These are phyloP conservation scores for Trachemys scripta DNA, from an alignment of 2,113 vertebrate species.

Conservation along the genomic window DNA sequence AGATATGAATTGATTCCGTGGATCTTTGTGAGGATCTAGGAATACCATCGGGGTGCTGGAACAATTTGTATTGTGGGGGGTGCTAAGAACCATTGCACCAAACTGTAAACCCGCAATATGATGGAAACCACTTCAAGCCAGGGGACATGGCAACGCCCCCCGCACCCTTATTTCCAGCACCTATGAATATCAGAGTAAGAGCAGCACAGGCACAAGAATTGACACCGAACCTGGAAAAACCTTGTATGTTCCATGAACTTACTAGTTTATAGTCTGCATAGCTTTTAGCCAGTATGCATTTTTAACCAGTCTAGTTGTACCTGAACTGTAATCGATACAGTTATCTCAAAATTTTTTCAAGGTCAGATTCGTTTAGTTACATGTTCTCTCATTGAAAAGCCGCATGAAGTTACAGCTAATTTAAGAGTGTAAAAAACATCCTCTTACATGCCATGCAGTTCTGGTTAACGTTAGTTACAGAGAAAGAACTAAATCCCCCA, in stretches of 20 bases:
- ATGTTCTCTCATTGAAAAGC: slow-evolving; percentile 27
- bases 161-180: no score
- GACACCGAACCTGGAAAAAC: background rate
- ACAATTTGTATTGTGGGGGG: no score
- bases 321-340: slow-evolving; percentile 11
- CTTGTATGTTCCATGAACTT: background rate
- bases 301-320: background rate
- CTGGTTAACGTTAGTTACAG: background rate
- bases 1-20: background rate
- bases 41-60: background rate
- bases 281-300: background rate
- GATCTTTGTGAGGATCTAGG: background rate
- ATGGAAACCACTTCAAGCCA: no score
- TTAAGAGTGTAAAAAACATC: slow-evolving; percentile 39
- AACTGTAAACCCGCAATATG: no score
- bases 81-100: no score
- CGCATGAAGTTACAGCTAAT: slow-evolving; percentile 51
- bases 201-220: background rate
- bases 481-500: slow-evolving; percentile 44
- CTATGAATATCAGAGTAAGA: background rate
- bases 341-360: background rate
- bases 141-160: no score
- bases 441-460: slow-evolving; percentile 62
- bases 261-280: slow-evolving; percentile 30
- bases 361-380: slow-evolving; percentile 35